These are phyloP conservation scores for Cyprinodon diabolis DNA, from an alignment of 2,797 vertebrate genomes.

Conservation along the genomic window DNA sequence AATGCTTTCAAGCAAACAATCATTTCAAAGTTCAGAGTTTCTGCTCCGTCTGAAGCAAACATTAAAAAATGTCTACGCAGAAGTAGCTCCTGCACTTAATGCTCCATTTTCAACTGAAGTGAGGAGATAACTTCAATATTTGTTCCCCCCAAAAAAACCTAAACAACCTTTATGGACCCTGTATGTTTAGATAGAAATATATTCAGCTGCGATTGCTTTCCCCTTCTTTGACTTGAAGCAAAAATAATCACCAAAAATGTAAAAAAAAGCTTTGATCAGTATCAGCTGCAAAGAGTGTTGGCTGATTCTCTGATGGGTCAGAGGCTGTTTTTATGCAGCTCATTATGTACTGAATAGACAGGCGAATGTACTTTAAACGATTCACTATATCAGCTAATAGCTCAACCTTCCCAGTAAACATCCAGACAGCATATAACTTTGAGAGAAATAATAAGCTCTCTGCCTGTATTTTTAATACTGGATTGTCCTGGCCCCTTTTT, in stretches of 20 bases:
- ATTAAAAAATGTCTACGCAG: conserved; percentile 33
- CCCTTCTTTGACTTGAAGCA: conserved; percentile 31
- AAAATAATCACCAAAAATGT: conserved; percentile 8
- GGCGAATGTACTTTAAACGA: conserved; percentile 2
- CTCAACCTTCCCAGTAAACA: neutral
- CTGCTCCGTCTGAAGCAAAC: conserved; percentile 53
- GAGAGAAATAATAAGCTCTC: neutral
- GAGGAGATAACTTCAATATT: conserved; percentile 46
- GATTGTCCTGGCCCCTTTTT: neutral
- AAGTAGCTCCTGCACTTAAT: conserved; percentile 41
- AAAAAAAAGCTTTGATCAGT: neutral
- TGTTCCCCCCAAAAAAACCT: conserved; percentile 30
- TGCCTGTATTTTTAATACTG: neutral
- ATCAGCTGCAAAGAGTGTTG: conserved; percentile 12
- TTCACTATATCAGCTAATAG: conserved; percentile 1
- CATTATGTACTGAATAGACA: conserved; percentile 12
- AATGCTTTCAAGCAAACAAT: conserved; percentile 60
- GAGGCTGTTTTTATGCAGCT: conserved; percentile 15
- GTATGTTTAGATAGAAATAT: conserved; percentile 11
- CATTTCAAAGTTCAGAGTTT: conserved; percentile 56
- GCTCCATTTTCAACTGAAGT: conserved; percentile 34
- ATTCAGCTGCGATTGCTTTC: conserved; percentile 7
- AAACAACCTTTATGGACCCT: neutral
- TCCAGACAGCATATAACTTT: neutral
- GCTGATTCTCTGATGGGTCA: conserved; percentile 19